Conservation (phyloP, 2,888 invertebrate species). For the Eurois occulta region DNA sequence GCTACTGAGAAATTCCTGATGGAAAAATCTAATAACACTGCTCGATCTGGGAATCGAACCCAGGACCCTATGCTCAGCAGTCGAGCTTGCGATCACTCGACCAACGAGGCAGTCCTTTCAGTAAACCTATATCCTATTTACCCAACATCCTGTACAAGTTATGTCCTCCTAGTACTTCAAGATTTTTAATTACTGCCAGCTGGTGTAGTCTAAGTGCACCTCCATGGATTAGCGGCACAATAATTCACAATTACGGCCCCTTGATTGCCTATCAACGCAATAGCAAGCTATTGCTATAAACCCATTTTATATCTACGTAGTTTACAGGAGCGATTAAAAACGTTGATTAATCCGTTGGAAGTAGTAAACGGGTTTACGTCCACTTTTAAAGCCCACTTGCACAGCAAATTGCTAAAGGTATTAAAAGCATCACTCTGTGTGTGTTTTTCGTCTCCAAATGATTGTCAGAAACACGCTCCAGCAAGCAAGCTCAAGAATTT, state of each 20-base stretch:
- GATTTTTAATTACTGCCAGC: background rate
- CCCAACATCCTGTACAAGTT: background rate
- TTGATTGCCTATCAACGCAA: slow-evolving; percentile 35
- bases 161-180: background rate
- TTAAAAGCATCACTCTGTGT: background rate
- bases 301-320: slow-evolving; percentile 4
- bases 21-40: too few relatives aligned
- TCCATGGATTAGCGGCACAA: slow-evolving; percentile 9
- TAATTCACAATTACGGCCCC: slow-evolving; percentile 24
- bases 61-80: too few relatives aligned
- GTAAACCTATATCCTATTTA: too few relatives aligned
- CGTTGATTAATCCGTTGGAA: background rate
- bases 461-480: too few relatives aligned
- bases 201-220: background rate
- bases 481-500: background rate
- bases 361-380: background rate
- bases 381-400: background rate
- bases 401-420: background rate
- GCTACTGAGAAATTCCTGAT: too few relatives aligned
- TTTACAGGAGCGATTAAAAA: slow-evolving; percentile 1
- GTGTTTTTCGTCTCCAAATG: background rate
- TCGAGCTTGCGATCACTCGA: too few relatives aligned
- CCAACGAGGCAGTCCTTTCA: too few relatives aligned
- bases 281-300: background rate
- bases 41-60: too few relatives aligned